These are phyloP conservation scores for Platycheirus rosarum DNA, from an alignment of 2,888 invertebrate genomes.

Conservation along the genomic window DNA sequence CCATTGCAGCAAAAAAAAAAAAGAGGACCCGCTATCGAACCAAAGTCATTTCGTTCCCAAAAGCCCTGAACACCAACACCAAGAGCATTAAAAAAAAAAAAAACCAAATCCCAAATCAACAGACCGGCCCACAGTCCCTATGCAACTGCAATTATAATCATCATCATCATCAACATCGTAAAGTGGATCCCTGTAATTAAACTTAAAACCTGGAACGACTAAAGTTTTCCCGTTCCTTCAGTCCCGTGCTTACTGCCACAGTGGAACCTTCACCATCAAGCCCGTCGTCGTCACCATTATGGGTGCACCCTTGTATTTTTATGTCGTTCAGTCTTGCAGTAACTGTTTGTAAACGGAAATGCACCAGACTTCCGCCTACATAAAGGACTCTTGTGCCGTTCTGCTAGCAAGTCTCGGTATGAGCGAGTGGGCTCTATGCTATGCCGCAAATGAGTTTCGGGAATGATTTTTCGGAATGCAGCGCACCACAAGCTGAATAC, in stretches of 20 bases:
- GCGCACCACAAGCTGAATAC: slow-evolving; percentile 7
- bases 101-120: slow-evolving; percentile 68
- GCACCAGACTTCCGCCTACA: slow-evolving; percentile 74
- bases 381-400: slow-evolving; percentile 67
- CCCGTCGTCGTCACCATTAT: slow-evolving; percentile 8
- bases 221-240: slow-evolving; percentile 56
- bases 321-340: slow-evolving; percentile 70
- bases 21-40: slow-evolving; percentile 33
- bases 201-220: slow-evolving; percentile 74
- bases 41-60: slow-evolving; percentile 51
- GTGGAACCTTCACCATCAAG: slow-evolving; percentile 1
- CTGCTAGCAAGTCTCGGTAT: slow-evolving; percentile 28
- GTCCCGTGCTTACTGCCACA: slow-evolving; percentile 43
- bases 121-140: slow-evolving; percentile 69
- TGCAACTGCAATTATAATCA: slow-evolving; percentile 74
- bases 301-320: slow-evolving; percentile 50
- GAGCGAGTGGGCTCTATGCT: slow-evolving; percentile 43
- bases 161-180: slow-evolving; percentile 59
- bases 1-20: neutral
- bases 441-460: slow-evolving; percentile 71
- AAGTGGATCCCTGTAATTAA: slow-evolving; percentile 74
- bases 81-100: slow-evolving; percentile 9
- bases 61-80: slow-evolving; percentile 36
- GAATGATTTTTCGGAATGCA: slow-evolving; percentile 55
- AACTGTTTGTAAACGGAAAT: slow-evolving; percentile 74